Conservation (phyloP, 2,113 vertebrate genomes). For the Prietella phreatophila region DNA sequence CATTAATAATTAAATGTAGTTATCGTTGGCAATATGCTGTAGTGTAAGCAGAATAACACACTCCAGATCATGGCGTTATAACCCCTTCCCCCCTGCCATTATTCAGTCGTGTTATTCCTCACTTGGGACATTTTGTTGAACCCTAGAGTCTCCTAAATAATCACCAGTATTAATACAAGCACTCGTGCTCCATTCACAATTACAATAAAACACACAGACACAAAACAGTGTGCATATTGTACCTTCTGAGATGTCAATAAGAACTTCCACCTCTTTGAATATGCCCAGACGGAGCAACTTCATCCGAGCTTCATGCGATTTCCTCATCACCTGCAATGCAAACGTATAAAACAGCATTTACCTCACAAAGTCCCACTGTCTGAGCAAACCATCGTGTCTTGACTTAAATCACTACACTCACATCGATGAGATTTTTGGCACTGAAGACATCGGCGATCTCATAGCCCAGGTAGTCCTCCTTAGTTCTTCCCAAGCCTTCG, state of each 20-base stretch:
- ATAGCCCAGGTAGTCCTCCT: constrained; percentile 89
- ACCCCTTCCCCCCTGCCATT: neutral
- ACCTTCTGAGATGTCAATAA: constrained; percentile 93
- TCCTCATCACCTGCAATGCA: constrained; percentile 84
- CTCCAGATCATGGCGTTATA: neutral
- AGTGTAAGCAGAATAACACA: neutral
- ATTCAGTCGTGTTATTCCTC: neutral
- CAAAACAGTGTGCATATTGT: neutral
- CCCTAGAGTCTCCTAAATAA: neutral
- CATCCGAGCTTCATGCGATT: constrained; percentile 86
- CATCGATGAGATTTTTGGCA: constrained; percentile 92
- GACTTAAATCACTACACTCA: constrained; percentile 62
- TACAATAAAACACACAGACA: neutral
- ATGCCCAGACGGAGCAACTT: constrained; percentile 88
- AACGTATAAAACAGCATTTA: constrained; percentile 3
- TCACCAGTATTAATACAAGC: neutral
- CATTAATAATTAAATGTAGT: neutral
- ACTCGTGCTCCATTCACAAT: neutral
- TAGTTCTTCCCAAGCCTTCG: constrained; percentile 90
- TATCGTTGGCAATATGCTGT: neutral
- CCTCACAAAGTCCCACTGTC: neutral
- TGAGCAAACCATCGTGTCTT: neutral
- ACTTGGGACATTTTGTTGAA: neutral
- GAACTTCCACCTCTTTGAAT: constrained; percentile 91
- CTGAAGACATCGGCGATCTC: constrained; percentile 91